Conservation (phyloP, 2,113 vertebrate species). For the Alexandromys fortis region DNA sequence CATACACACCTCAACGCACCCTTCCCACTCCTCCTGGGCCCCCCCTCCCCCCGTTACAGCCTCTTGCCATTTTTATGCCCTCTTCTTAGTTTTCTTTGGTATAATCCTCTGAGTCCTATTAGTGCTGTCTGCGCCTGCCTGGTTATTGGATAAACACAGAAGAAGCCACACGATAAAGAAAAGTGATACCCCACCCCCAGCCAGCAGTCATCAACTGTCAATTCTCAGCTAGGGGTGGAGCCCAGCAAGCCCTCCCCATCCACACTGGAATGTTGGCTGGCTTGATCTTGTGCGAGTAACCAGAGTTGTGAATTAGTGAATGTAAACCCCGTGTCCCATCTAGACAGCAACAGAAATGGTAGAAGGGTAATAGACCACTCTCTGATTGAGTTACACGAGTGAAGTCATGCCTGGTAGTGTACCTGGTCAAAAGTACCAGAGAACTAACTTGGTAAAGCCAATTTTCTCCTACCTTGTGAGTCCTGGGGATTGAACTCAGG, state of each 20-base stretch:
- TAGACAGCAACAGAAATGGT: too few relatives aligned
- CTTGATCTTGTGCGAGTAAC: background rate
- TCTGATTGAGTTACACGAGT: too few relatives aligned
- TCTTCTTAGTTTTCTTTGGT: background rate
- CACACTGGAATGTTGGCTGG: background rate
- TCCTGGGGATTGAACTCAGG: too few relatives aligned
- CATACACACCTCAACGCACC: too few relatives aligned
- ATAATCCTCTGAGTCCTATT: background rate
- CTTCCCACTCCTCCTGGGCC: background rate
- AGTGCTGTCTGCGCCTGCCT: background rate
- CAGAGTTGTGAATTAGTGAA: background rate
- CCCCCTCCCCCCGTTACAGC: background rate
- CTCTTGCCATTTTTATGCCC: background rate
- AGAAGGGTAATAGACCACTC: too few relatives aligned
- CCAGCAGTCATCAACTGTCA: background rate
- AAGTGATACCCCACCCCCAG: background rate
- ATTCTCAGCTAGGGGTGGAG: background rate
- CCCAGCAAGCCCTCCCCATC: background rate
- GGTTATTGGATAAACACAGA: background rate
- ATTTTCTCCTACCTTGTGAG: background rate
- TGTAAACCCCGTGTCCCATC: background rate
- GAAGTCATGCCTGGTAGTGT: too few relatives aligned
- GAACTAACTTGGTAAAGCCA: background rate
- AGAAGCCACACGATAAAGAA: background rate
- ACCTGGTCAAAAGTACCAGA: background rate